Conservation (phyloP, 2,888 invertebrate genomes). For the Meiosimyza decipiens region DNA sequence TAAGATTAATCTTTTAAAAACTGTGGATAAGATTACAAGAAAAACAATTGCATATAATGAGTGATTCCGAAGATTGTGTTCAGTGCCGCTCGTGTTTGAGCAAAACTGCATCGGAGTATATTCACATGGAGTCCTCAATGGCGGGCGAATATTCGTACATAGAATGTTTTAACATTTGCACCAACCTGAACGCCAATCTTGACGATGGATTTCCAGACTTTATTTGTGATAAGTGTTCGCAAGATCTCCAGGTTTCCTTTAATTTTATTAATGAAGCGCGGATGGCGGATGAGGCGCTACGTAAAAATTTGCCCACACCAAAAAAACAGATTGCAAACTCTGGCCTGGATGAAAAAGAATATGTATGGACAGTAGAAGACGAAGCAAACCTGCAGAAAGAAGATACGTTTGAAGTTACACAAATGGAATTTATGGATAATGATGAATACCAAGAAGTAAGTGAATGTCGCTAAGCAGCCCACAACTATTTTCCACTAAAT, state of each 20-base stretch:
- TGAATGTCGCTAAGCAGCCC: too few species aligned
- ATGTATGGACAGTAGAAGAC: too few species aligned
- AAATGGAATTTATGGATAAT: too few species aligned
- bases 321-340: too few species aligned
- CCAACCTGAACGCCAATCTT: constrained; percentile 39
- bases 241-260: constrained; percentile 35
- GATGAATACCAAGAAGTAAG: too few species aligned
- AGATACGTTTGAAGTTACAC: too few species aligned
- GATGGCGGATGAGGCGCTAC: constrained; percentile 36
- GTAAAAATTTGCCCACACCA: constrained; percentile 10
- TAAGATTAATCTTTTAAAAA: not conserved
- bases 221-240: constrained; percentile 36
- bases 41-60: constrained; percentile 25
- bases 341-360: too few species aligned
- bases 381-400: too few species aligned
- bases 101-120: constrained; percentile 42
- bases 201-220: constrained; percentile 42
- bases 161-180: constrained; percentile 46
- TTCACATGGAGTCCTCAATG: constrained; percentile 42
- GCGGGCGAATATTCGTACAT: constrained; percentile 37
- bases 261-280: constrained; percentile 38
- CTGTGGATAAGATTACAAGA: not conserved
- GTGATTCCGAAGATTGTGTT: constrained; percentile 28
- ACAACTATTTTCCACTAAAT: too few species aligned
- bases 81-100: constrained; percentile 46